Percentiles rank a stretch among this genome's conserved stretches.
phyloP scores from a whole-genome alignment of 2,888 invertebrate species.

The Lutraria lutraria region DNA sequence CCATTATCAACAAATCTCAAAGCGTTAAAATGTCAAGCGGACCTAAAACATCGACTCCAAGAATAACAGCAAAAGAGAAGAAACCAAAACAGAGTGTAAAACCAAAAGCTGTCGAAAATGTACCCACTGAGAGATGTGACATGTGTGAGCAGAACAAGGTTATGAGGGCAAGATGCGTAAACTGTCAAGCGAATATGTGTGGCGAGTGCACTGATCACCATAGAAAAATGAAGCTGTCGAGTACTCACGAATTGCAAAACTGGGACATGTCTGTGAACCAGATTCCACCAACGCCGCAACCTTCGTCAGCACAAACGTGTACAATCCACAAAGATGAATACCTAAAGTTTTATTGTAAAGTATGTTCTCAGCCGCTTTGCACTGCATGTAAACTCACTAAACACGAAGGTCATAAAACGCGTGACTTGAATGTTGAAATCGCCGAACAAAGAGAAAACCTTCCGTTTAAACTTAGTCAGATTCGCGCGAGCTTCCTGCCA shows the following conservation, averaged over 20 bases:
- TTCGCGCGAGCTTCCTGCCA: conserved; percentile 64
- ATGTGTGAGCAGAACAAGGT: conserved; percentile 64
- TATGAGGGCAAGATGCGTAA: conserved; percentile 60
- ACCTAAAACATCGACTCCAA: conserved; percentile 1
- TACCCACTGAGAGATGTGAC: conserved; percentile 54
- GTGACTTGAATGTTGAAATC: conserved; percentile 65
- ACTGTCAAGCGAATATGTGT: conserved; percentile 65
- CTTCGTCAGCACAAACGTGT: conserved; percentile 47
- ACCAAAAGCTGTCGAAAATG: background rate
- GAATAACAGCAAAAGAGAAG: background rate
- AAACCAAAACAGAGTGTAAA: background rate
- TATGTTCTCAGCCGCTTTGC: conserved; percentile 61
- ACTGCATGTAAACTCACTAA: conserved; percentile 69
- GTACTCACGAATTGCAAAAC: conserved; percentile 59
- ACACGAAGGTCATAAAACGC: conserved; percentile 68
- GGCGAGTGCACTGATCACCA: conserved; percentile 62
- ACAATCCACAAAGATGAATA: conserved; percentile 59
- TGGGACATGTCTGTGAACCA: conserved; percentile 54
- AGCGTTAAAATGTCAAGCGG: conserved; percentile 18
- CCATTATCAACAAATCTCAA: background rate
- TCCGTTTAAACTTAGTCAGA: conserved; percentile 63
- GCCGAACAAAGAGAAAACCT: conserved; percentile 61
- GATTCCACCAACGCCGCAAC: conserved; percentile 24
- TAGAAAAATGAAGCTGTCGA: conserved; percentile 62
- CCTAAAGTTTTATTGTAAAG: conserved; percentile 67